Conservation (phyloP, 2,113 vertebrate genomes). For the Tragelaphus scriptus region DNA sequence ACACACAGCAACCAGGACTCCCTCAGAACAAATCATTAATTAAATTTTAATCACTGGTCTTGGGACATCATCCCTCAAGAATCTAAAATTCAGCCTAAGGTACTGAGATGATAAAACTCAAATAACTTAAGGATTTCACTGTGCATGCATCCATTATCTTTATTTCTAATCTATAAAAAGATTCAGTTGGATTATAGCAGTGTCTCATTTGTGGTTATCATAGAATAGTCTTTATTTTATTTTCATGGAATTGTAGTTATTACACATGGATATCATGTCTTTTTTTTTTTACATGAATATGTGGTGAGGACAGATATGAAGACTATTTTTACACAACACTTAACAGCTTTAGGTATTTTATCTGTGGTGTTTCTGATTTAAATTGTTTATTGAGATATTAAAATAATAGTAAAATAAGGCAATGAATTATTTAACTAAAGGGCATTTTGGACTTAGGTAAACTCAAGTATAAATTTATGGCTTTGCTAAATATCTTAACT, state of each 20-base stretch:
- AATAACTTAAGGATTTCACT: not conserved
- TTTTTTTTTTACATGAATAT: not conserved
- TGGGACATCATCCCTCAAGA: constrained; percentile 63
- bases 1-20: not conserved
- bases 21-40: not conserved
- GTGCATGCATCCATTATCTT: not conserved
- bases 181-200: not conserved
- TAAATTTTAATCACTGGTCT: constrained; percentile 39
- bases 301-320: not conserved
- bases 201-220: not conserved
- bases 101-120: not conserved
- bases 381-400: not conserved
- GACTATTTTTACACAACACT: not conserved
- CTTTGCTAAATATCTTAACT: not conserved
- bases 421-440: not conserved
- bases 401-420: not conserved
- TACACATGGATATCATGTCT: not conserved
- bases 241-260: not conserved
- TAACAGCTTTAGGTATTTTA: not conserved
- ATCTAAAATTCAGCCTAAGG: not conserved
- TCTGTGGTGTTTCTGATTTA: not conserved
- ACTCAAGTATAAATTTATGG: not conserved
- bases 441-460: not conserved
- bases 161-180: not conserved
- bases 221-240: not conserved